A percentile compares a stretch with the other conserved stretches of the same genome.
These are phyloP conservation scores for Acanthurus tractus DNA, from an alignment of 2,797 vertebrate genomes.

Conservation along the genomic window DNA sequence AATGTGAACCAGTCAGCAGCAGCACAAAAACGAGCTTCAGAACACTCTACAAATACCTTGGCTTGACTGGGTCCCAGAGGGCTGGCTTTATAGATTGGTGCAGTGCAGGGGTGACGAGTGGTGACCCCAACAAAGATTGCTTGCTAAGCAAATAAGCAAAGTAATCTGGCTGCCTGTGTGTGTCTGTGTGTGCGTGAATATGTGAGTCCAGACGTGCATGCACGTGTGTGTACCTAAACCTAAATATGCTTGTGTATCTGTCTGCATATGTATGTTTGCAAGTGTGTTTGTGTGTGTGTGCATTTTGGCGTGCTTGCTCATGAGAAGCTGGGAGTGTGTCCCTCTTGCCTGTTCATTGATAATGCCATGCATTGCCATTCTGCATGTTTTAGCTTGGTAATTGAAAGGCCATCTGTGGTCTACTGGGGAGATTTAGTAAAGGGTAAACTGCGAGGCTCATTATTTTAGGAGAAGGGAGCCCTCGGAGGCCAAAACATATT, in stretches of 20 bases:
- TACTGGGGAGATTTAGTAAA: slow-evolving; percentile 78
- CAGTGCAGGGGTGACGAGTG: slow-evolving; percentile 56
- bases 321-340: slow-evolving; percentile 40
- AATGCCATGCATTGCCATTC: slow-evolving; percentile 77
- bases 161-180: slow-evolving; percentile 52
- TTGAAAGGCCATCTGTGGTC: slow-evolving; percentile 82
- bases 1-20: slow-evolving; percentile 50
- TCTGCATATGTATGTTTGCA: slow-evolving; percentile 20
- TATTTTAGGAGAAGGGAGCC: slow-evolving; percentile 72
- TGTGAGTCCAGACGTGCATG: slow-evolving; percentile 17
- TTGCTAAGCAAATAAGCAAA: slow-evolving; percentile 79
- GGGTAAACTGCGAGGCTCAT: slow-evolving; percentile 80
- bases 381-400: slow-evolving; percentile 79
- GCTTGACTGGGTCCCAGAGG: slow-evolving; percentile 49
- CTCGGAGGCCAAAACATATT: slow-evolving; percentile 74
- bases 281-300: slow-evolving; percentile 3
- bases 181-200: slow-evolving; percentile 2
- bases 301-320: slow-evolving; percentile 18
- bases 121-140: slow-evolving; percentile 74
- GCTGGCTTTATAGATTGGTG: slow-evolving; percentile 69
- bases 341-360: slow-evolving; percentile 72
- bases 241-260: slow-evolving; percentile 21
- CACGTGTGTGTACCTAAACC: slow-evolving; percentile 3
- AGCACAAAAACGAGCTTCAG: slow-evolving; percentile 55
- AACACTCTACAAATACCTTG: slow-evolving; percentile 58